Evolutionary conservation across 2,888 invertebrate genomes (phyloP).

Genomic region (Hydrotaea cyrtoneurina): DNA sequence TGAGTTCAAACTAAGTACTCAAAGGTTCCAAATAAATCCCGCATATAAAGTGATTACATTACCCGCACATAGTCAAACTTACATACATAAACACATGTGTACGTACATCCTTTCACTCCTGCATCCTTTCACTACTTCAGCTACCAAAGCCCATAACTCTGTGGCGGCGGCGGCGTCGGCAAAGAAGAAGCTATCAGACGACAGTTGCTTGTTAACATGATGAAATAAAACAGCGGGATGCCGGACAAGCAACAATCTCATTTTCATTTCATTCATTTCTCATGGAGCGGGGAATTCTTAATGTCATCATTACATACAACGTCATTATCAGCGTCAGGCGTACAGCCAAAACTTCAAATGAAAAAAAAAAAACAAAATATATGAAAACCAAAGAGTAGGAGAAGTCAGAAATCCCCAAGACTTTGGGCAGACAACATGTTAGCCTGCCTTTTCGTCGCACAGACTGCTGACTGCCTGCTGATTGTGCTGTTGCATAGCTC

Average conservation of each 20-base stretch:
- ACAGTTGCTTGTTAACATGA: constrained; percentile 63
- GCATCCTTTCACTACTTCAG: not conserved
- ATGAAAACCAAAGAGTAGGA: not conserved
- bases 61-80: too few species aligned
- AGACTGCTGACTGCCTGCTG: not conserved
- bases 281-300: constrained; percentile 46
- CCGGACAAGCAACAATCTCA: constrained; percentile 66
- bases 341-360: constrained; percentile 20
- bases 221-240: constrained; percentile 63
- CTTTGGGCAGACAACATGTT: not conserved
- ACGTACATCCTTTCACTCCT: not conserved
- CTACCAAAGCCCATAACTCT: not conserved
- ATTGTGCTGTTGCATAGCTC: not conserved
- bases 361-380: not conserved
- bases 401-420: constrained; percentile 1
- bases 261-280: constrained; percentile 50
- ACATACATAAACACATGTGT: too few species aligned
- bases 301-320: constrained; percentile 64
- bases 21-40: too few species aligned
- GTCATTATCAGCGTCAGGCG: not conserved
- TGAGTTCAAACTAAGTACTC: too few species aligned
- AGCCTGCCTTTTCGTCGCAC: not conserved
- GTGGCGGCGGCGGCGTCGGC: not conserved
- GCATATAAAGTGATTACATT: too few species aligned
- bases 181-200: constrained; percentile 38